phyloP scores from a whole-genome alignment of 2,888 invertebrate genomes.

The Thereva nobilitata region DNA sequence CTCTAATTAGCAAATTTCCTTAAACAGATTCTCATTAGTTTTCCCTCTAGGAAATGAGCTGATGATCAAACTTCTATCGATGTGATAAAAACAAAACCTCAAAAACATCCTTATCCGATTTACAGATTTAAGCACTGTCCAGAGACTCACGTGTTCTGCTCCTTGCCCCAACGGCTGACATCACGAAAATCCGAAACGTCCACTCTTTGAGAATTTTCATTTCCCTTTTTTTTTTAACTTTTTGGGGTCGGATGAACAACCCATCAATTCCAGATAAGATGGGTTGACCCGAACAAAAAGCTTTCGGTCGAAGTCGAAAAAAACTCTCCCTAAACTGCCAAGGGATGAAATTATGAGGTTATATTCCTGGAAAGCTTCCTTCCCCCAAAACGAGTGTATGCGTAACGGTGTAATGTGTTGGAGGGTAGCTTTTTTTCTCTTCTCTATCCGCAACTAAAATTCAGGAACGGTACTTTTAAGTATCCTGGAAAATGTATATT shows the following conservation, averaged over 20 bases:
- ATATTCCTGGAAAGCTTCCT: constrained; percentile 49
- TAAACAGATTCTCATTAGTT: no score
- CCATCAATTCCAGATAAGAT: constrained; percentile 22
- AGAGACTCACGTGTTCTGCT: no score
- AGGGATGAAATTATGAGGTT: constrained; percentile 57
- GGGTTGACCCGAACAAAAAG: constrained; percentile 38
- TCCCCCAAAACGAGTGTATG: constrained; percentile 39
- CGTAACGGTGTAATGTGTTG: constrained; percentile 4
- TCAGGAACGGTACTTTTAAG: constrained; percentile 1
- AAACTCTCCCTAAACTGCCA: constrained; percentile 42
- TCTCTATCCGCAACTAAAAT: constrained; percentile 5
- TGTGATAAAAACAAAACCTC: no score
- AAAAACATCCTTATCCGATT: no score
- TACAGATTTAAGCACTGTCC: no score
- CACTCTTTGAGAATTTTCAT: constrained; percentile 4
- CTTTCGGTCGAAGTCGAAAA: constrained; percentile 46
- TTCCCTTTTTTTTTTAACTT: constrained; percentile 24
- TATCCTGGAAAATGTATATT: constrained; percentile 2
- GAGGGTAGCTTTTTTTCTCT: constrained; percentile 22
- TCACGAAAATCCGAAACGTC: not conserved
- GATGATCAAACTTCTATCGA: no score
- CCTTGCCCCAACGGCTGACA: no score
- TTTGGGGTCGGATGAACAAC: constrained; percentile 26
- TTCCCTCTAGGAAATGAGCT: no score
- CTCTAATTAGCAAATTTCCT: no score